A percentile compares a stretch with the other conserved stretches of the same genome.
Conservation (phyloP, 2,113 vertebrate species). For the Leucopsar rothschildi region DNA sequence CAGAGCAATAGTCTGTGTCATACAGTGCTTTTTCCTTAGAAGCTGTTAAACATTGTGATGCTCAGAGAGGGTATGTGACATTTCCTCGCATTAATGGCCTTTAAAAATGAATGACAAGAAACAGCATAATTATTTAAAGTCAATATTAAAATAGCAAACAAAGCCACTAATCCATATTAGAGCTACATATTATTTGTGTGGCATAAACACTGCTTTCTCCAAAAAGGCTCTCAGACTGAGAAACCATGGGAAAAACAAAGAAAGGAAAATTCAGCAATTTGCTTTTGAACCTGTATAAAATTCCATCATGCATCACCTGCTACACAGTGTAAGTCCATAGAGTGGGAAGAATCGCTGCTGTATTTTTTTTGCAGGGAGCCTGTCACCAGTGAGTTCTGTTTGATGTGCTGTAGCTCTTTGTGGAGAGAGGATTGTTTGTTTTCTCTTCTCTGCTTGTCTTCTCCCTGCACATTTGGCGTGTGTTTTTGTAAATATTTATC, state of each 20-base stretch:
- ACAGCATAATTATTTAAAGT: not conserved
- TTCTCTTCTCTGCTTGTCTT: not conserved
- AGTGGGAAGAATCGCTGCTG: not conserved
- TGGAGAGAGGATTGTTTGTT: not conserved
- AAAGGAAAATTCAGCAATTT: not conserved
- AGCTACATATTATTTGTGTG: not conserved
- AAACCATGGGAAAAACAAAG: not conserved
- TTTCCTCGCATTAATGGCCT: not conserved
- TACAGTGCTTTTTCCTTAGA: not conserved
- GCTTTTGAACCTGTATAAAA: not conserved
- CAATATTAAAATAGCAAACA: not conserved
- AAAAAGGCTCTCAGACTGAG: not conserved
- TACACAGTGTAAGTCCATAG: not conserved
- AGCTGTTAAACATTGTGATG: not conserved
- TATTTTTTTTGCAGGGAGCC: not conserved
- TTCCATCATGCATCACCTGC: not conserved
- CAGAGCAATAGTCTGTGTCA: not conserved
- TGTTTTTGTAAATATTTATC: not conserved
- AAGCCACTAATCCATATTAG: rapidly evolving
- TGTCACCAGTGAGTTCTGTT: not conserved
- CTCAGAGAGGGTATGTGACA: not conserved
- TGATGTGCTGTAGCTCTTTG: not conserved
- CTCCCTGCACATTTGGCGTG: not conserved
- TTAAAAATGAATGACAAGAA: not conserved
- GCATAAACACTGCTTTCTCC: not conserved